Percentiles rank a stretch among this genome's conserved stretches.
phyloP scores from a whole-genome alignment of 1,140 invertebrate genomes.

The Achroia grisella region DNA sequence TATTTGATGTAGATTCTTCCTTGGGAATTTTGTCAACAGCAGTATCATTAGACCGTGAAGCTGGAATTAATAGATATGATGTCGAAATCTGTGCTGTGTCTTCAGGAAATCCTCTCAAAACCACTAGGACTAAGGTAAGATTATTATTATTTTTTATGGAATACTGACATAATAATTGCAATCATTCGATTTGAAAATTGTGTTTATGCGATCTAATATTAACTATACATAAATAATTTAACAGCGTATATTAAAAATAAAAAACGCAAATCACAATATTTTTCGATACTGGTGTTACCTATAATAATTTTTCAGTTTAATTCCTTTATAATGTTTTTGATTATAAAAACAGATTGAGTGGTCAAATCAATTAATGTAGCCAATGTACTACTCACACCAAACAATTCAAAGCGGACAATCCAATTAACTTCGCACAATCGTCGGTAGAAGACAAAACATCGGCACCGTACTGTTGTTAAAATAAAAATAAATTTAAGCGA shows the following conservation, averaged over 20 bases:
- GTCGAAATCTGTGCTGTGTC: slow-evolving; percentile 89
- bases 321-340: too few species aligned
- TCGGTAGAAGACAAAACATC: slow-evolving; percentile 59
- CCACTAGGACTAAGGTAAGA: slow-evolving; percentile 87
- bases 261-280: too few species aligned
- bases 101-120: slow-evolving; percentile 78
- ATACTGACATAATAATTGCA: too few species aligned
- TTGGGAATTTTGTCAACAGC: slow-evolving; percentile 92
- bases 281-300: too few species aligned
- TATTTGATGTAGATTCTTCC: slow-evolving; percentile 92
- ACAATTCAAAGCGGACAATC: slow-evolving; percentile 38
- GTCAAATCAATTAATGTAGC: slow-evolving; percentile 9
- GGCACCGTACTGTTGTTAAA: slow-evolving; percentile 56
- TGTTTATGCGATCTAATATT: too few species aligned
- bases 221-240: too few species aligned
- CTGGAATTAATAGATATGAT: slow-evolving; percentile 84
- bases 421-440: slow-evolving; percentile 62
- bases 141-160: too few species aligned
- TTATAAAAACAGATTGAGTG: slow-evolving; percentile 14
- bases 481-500: slow-evolving; percentile 64
- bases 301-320: too few species aligned
- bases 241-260: too few species aligned
- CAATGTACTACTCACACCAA: slow-evolving; percentile 10
- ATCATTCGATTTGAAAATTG: too few species aligned
- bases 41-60: slow-evolving; percentile 88